Evolutionary conservation across 2,113 vertebrate species (phyloP), one percentile per base, ranked within the genome.

Genomic region (Sylvia atricapilla): DNA sequence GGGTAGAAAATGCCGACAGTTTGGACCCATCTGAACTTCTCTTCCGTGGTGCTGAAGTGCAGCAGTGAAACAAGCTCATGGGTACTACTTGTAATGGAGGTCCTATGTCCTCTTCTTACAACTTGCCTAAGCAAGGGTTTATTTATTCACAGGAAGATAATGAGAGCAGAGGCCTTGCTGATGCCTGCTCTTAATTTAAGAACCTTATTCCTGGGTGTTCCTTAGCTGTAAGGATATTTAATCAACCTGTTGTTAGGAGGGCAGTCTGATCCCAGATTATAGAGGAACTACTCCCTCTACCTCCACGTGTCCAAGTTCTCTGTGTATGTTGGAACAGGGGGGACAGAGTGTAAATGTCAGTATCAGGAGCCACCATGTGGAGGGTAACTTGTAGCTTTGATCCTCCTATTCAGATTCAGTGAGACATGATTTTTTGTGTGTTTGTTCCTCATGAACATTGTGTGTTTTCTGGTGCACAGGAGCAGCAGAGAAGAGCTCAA

Each of bases 401-500:
- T 81, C 15, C 23, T 18, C 17, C 30, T 68, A 12, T 55, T 27
- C 49, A 73, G 11, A 59, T 69, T 84, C 21, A 67, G 4, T 56
- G 68, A 63, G 75, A n/a, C 13, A 5, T 15, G 15, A 20, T 49
- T 69, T 53, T 10, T 9, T 76, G 5, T 63, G 41, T 87, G 8
- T 41, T 24, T 60, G 17, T 47, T 76, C 70, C 44, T 78, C 28
- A 64, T 62, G 33, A 69, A 5, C 33, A 2, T 33, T 37, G 17
- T 74, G 10, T 89, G 35, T 49, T 84, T 90, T 75, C 53, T 93
- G 94, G 17, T 84, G 23, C 89, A 66, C 82, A 99, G 99, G 99
- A 47, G 99, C 99, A 80, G 99, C 99, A 0, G 99, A 99, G 97
- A 99, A 99, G 97, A 99, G 99, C 96, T 99, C 98, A 0, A 99